phyloP scores from a whole-genome alignment of 2,113 vertebrate species.

The Pelmatolapia mariae region DNA sequence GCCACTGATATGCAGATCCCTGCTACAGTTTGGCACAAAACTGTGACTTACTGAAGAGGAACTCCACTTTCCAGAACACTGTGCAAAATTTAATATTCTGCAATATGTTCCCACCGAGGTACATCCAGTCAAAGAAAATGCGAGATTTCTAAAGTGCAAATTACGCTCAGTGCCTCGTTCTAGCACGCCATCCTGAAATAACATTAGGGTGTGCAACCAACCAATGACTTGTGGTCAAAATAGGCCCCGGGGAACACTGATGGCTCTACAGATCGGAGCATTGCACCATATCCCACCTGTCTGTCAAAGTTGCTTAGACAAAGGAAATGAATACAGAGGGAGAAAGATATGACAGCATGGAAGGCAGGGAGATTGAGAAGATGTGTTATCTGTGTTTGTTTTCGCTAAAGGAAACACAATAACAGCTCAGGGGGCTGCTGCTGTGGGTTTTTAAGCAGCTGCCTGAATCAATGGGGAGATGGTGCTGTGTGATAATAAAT shows the following conservation, averaged over 20 bases:
- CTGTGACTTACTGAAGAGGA: neutral
- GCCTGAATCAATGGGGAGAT: slow-evolving; percentile 14
- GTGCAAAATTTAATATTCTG: neutral
- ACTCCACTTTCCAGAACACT: neutral
- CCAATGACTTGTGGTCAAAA: neutral
- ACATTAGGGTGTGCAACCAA: neutral
- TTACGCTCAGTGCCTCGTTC: neutral
- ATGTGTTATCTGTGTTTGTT: slow-evolving; percentile 25
- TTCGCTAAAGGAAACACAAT: slow-evolving; percentile 22
- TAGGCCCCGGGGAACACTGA: neutral
- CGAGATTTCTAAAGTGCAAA: neutral
- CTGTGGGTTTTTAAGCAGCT: slow-evolving; percentile 1
- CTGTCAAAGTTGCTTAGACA: slow-evolving; percentile 13
- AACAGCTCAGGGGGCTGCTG: slow-evolving; percentile 4
- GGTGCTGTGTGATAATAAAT: slow-evolving; percentile 26
- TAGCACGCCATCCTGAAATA: neutral
- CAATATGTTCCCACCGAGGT: neutral
- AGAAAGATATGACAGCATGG: neutral
- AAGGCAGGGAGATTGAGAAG: neutral
- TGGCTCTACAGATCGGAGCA: slow-evolving; percentile 9
- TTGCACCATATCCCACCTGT: slow-evolving; percentile 16
- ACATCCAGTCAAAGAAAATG: neutral
- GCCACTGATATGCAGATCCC: slow-evolving; percentile 4
- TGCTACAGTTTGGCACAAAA: neutral
- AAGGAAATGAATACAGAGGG: slow-evolving; percentile 40